Percentiles rank a stretch among this genome's conserved stretches.
Evolutionary conservation across 2,113 vertebrate species (phyloP).

Genomic region (Corapipo altera): DNA sequence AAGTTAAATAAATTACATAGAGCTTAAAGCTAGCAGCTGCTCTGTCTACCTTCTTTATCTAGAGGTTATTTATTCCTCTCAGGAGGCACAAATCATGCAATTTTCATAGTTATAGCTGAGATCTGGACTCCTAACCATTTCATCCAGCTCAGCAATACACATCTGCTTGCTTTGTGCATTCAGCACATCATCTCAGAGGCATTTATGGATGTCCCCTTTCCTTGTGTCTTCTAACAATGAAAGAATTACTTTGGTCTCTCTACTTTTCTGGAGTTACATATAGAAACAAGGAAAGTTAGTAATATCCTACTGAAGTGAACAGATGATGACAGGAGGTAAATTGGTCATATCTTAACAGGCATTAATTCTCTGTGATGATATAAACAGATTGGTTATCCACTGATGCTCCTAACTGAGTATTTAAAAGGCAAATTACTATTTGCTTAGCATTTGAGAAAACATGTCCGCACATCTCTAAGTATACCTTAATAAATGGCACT

Average conservation of each 20-base stretch:
- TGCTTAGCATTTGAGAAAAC: background rate
- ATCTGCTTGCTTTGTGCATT: background rate
- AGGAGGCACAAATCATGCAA: background rate
- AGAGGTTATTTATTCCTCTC: background rate
- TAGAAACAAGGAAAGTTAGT: background rate
- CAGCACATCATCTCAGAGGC: background rate
- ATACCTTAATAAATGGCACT: background rate
- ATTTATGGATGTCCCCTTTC: background rate
- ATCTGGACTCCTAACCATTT: background rate
- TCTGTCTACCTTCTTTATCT: background rate
- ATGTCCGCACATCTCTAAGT: background rate
- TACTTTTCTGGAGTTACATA: background rate
- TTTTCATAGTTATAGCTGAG: background rate
- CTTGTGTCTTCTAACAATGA: background rate
- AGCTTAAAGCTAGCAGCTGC: conserved; percentile 11
- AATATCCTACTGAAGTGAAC: background rate
- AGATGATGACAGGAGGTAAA: background rate
- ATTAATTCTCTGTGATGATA: background rate
- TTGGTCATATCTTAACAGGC: background rate
- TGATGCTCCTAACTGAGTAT: background rate
- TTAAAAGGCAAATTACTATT: background rate
- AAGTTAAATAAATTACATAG: conserved; percentile 13
- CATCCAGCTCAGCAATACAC: background rate
- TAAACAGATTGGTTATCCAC: background rate
- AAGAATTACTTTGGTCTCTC: background rate